phyloP scores from a whole-genome alignment of 2,888 invertebrate species.

The Cephus runcator region DNA sequence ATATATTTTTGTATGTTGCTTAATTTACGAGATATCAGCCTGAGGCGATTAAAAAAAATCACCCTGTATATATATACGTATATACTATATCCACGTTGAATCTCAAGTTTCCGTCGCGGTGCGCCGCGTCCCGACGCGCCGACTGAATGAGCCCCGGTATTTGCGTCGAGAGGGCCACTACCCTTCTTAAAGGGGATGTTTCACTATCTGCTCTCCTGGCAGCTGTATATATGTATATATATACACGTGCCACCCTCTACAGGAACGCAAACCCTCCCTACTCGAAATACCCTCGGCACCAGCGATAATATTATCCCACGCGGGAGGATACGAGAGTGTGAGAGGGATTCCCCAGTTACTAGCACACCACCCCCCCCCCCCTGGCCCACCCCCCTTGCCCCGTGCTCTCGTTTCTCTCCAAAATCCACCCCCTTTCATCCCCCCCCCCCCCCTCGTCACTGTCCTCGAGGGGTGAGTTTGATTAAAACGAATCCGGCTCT shows the following conservation, averaged over 20 bases:
- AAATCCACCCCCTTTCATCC: not conserved
- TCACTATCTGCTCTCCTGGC: not conserved
- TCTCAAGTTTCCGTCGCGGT: conserved; percentile 1
- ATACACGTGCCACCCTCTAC: not conserved
- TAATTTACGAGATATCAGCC: too few species aligned
- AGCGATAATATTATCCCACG: conserved; percentile 7
- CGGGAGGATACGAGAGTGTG: conserved; percentile 6
- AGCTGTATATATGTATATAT: not conserved
- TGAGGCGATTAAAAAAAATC: too few species aligned
- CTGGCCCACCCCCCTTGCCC: not conserved
- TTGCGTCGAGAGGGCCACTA: conserved; percentile 13
- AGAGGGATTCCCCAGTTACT: conserved; percentile 9
- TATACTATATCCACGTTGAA: not conserved
- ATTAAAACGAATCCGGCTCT: conserved; percentile 34
- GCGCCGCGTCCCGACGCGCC: not conserved
- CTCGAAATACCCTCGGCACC: not conserved
- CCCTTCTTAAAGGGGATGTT: conserved; percentile 17
- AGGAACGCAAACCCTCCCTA: conserved; percentile 1
- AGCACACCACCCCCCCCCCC: not conserved
- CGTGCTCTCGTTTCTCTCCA: not conserved
- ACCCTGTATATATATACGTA: too few species aligned
- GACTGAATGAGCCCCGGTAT: conserved; percentile 1
- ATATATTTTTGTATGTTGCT: too few species aligned
- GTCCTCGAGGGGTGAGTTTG: conserved; percentile 23
- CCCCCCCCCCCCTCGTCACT: not conserved